Evolutionary conservation across 2,113 vertebrate species (phyloP).

Genomic region (rat (Rattus norvegicus)): GRCr8 NC_086032.1:73187001-73187500

Average conservation of each 20-base stretch:
- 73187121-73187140: conserved; percentile 12
- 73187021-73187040: neutral
- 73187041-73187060: too few relatives aligned
- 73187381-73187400: conserved; percentile 34
- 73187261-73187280: too few relatives aligned
- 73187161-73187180: too few relatives aligned
- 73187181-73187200: too few relatives aligned
- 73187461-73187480: neutral
- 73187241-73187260: too few relatives aligned
- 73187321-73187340: too few relatives aligned
- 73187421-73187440: neutral
- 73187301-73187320: too few relatives aligned
- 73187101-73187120: neutral
- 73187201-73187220: too few relatives aligned
- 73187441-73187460: conserved; percentile 14
- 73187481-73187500: neutral
- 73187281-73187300: too few relatives aligned
- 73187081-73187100: neutral
- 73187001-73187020: neutral
- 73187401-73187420: conserved; percentile 20
- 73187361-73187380: conserved; percentile 13
- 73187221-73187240: too few relatives aligned
- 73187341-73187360: neutral
- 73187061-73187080: conserved; percentile 3
- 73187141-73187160: too few relatives aligned